A percentile compares a stretch with the other conserved stretches of the same genome.
These are phyloP conservation scores for Whitmania pigra DNA, from an alignment of 1,140 invertebrate genomes.

Conservation along the genomic window DNA sequence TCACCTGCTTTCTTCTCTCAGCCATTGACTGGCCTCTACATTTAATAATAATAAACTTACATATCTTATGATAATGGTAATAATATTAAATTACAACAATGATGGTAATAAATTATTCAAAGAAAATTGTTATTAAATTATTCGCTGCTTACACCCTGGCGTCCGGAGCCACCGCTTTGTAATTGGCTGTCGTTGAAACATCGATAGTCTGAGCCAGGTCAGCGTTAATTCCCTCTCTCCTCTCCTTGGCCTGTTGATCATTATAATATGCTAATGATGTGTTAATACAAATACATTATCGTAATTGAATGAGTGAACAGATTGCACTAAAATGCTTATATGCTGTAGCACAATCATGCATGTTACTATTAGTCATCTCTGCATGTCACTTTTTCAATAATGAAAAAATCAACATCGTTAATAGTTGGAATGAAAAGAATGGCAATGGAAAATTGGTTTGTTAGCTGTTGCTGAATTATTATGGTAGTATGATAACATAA, in stretches of 20 bases:
- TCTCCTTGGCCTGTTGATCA: constrained; percentile 59
- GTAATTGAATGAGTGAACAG: background rate
- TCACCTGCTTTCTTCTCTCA: constrained; percentile 83
- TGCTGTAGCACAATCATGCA: background rate
- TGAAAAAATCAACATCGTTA: background rate
- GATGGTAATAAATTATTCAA: background rate
- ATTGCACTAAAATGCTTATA: background rate
- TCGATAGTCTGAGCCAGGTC: constrained; percentile 63
- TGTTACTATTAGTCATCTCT: background rate
- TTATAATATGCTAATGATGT: constrained; percentile 6
- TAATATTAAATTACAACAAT: background rate
- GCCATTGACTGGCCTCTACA: constrained; percentile 65
- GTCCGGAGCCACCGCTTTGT: constrained; percentile 86
- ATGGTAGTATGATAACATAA: background rate
- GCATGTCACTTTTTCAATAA: background rate
- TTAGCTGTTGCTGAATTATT: background rate
- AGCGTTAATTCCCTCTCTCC: constrained; percentile 74
- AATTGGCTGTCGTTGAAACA: constrained; percentile 72
- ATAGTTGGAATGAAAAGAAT: too few species aligned
- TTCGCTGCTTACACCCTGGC: constrained; percentile 62
- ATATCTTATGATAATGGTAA: background rate
- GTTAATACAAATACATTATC: background rate
- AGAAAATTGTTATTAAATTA: constrained; percentile 11
- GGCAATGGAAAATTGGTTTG: too few species aligned
- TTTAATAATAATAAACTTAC: constrained; percentile 6